Conservation (phyloP, 2,113 vertebrate species). For the Brienomyrus brachyistius region DNA sequence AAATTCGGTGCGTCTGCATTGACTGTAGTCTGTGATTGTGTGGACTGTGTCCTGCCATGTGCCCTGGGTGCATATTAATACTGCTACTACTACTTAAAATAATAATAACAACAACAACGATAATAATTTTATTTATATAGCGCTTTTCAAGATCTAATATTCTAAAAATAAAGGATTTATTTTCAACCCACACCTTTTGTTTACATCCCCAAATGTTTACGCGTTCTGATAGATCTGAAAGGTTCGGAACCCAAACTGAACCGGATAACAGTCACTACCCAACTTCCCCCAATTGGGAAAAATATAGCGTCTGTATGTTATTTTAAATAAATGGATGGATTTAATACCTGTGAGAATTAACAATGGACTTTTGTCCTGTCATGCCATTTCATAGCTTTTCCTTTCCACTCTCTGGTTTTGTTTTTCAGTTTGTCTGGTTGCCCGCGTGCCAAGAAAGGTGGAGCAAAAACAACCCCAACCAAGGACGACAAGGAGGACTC, state of each 20-base stretch:
- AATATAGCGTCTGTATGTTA: background rate
- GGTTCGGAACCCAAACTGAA: background rate
- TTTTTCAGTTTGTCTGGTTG: constrained; percentile 97
- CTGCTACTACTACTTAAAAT: too few relatives aligned
- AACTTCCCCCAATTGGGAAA: background rate
- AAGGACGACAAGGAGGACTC: constrained; percentile 98
- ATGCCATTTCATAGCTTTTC: constrained; percentile 45
- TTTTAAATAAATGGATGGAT: background rate
- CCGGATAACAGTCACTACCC: background rate
- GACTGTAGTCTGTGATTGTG: background rate
- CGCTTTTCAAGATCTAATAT: background rate
- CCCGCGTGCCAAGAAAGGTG: constrained; percentile 98
- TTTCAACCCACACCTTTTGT: background rate
- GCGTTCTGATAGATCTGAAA: background rate
- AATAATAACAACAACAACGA: too few relatives aligned
- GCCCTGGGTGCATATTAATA: background rate
- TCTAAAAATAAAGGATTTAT: background rate
- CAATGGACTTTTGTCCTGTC: constrained; percentile 5
- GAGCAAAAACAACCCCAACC: constrained; percentile 88
- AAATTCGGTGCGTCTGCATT: background rate
- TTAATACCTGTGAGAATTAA: constrained; percentile 17
- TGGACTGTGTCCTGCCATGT: background rate
- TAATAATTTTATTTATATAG: background rate
- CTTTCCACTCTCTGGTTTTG: constrained; percentile 67
- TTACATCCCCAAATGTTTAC: background rate